A percentile compares a stretch with the other conserved stretches of the same genome.
Evolutionary conservation across 2,888 invertebrate species (phyloP).

Genomic region (Trachelus iudaicus): DNA sequence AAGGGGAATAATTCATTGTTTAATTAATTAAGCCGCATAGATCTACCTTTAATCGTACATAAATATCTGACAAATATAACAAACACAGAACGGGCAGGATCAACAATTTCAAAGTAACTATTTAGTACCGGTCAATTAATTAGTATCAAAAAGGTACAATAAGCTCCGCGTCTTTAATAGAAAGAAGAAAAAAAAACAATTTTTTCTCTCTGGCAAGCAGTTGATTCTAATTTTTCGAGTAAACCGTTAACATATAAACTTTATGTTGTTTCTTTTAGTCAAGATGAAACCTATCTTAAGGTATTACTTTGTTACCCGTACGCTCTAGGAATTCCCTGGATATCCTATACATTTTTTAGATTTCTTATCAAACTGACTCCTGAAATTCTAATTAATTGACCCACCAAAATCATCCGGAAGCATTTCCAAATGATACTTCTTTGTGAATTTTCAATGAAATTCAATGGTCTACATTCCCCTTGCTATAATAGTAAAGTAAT

Average conservation of each 20-base stretch:
- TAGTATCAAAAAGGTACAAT: slow-evolving; percentile 33
- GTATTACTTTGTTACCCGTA: not conserved
- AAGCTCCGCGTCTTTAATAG: slow-evolving; percentile 35
- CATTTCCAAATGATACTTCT: not conserved
- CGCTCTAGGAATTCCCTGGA: not conserved
- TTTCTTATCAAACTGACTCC: not conserved
- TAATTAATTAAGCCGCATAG: not conserved
- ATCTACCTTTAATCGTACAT: slow-evolving; percentile 24
- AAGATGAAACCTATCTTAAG: no score
- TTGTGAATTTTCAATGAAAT: not conserved
- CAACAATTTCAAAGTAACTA: not conserved
- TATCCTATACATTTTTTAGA: not conserved
- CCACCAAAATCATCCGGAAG: not conserved
- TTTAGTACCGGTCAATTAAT: slow-evolving; percentile 19
- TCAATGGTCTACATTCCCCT: not conserved
- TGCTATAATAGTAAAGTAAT: not conserved
- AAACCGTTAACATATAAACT: not conserved
- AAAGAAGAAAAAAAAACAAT: not conserved
- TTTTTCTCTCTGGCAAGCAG: not conserved
- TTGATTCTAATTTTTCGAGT: not conserved
- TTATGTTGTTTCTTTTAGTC: not conserved
- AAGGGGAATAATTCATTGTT: not conserved
- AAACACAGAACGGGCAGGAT: slow-evolving; percentile 19
- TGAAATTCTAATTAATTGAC: not conserved
- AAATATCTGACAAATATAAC: slow-evolving; percentile 34